A percentile compares a stretch with the other conserved stretches of the same genome.
Evolutionary conservation across 2,797 vertebrate genomes (phyloP).

Genomic region (Tokudaia muenninki): DNA sequence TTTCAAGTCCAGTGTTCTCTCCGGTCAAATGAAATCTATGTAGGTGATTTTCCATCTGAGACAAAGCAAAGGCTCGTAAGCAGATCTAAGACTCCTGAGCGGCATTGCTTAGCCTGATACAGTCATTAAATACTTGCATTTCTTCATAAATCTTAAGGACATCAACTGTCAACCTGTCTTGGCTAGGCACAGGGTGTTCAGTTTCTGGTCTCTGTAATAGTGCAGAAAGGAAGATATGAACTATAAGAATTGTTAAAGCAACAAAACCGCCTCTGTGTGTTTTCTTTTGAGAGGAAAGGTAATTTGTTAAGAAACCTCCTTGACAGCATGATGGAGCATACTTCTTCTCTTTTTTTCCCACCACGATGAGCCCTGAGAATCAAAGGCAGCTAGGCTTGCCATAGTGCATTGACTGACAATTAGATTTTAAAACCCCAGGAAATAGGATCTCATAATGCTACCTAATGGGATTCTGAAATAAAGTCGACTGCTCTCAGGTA

Average conservation of each 20-base stretch:
- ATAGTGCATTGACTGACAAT: slow-evolving; percentile 92
- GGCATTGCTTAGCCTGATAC: not conserved
- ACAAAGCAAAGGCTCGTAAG: slow-evolving; percentile 36
- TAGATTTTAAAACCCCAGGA: slow-evolving; percentile 87
- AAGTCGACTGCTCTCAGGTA: slow-evolving; percentile 86
- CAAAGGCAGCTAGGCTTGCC: slow-evolving; percentile 90
- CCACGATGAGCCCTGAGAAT: slow-evolving; percentile 89
- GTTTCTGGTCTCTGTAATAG: slow-evolving; percentile 85
- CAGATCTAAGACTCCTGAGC: slow-evolving; percentile 52
- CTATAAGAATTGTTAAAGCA: slow-evolving; percentile 87
- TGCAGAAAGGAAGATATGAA: slow-evolving; percentile 87
- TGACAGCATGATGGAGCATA: slow-evolving; percentile 96
- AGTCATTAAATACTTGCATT: slow-evolving; percentile 81
- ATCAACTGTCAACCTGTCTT: slow-evolving; percentile 78
- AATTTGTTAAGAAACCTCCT: slow-evolving; percentile 94
- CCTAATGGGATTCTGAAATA: slow-evolving; percentile 87
- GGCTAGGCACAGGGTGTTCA: slow-evolving; percentile 61
- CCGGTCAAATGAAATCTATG: slow-evolving; percentile 46
- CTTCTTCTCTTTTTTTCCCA: slow-evolving; percentile 91
- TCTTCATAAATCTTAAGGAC: slow-evolving; percentile 80
- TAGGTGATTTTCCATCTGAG: not conserved
- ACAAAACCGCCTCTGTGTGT: slow-evolving; percentile 90
- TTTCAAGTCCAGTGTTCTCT: slow-evolving; percentile 25
- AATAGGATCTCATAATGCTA: slow-evolving; percentile 87
- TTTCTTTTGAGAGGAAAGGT: slow-evolving; percentile 92